phyloP scores from a whole-genome alignment of 2,113 vertebrate species.

The Morone chrysops region DNA sequence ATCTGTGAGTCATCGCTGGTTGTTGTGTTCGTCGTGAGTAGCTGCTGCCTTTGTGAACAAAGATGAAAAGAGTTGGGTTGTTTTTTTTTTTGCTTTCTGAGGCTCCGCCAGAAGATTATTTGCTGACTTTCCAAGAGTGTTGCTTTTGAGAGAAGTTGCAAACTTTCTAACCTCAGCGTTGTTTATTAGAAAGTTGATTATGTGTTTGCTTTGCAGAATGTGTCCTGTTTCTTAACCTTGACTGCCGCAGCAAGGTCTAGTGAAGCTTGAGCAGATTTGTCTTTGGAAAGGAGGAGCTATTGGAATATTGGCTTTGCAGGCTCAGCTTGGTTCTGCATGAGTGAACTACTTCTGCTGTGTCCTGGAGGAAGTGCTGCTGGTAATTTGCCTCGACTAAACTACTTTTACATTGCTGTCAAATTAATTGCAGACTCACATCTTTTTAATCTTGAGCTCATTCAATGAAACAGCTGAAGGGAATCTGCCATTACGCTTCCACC shows the following conservation, averaged over 20 bases:
- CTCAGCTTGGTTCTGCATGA: slow-evolving; percentile 56
- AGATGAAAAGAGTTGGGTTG: slow-evolving; percentile 29
- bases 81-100: neutral
- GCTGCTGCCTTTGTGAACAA: slow-evolving; percentile 29
- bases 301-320: slow-evolving; percentile 66
- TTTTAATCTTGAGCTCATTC: slow-evolving; percentile 12
- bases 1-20: slow-evolving; percentile 43
- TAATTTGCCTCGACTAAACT: slow-evolving; percentile 7
- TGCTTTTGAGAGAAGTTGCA: slow-evolving; percentile 29
- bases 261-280: slow-evolving; percentile 58
- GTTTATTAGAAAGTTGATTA: slow-evolving; percentile 42
- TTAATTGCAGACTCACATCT: slow-evolving; percentile 17
- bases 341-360: slow-evolving; percentile 19
- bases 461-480: slow-evolving; percentile 13
- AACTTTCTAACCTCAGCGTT: slow-evolving; percentile 15
- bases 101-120: slow-evolving; percentile 20
- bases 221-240: slow-evolving; percentile 13
- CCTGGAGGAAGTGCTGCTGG: slow-evolving; percentile 13
- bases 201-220: slow-evolving; percentile 28
- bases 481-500: neutral
- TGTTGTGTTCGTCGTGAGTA: slow-evolving; percentile 13
- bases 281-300: slow-evolving; percentile 48
- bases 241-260: slow-evolving; percentile 25
- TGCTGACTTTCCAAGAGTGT: neutral
- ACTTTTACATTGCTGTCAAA: slow-evolving; percentile 13